Evolutionary conservation across 30 jellyfish, hydroid and myxozoan species (phyloP), one percentile per base, ranked within the genome.

Genomic region (Aurelia aurita complex sp. Pacific): DNA sequence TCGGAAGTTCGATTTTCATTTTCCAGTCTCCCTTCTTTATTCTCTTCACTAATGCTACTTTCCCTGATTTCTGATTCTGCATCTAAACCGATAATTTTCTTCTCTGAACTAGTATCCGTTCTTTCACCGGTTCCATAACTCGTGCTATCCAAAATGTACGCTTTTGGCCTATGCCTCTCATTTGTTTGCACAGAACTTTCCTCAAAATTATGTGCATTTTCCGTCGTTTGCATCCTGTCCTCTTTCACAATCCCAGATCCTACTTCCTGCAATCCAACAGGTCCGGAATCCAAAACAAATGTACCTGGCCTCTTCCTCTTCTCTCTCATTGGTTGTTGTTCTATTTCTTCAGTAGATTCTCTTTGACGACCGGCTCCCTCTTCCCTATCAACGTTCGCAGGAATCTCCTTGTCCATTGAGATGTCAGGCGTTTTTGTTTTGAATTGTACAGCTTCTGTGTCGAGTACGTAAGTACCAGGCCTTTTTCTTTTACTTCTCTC

Each of bases 401-500:
- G 10, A 61, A 61, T 61, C 32, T 61, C 36, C 15, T 61, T 11
- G 14, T 61, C 70, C 1, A 4, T 17, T 0, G 32, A 3, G 4
- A 17, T n/a, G 13, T 61, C 70, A 17, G 1, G 17, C 4, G 36
- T 1, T 61, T 61, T 61, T 17, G 3, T 12, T 12, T 15, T 23
- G 14, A 61, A 61, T 61, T 61, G 13, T 35, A 17, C 36, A 3
- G 32, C 36, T n/a, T 13, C 70, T 3, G 32, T 61, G 10, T 61
- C 70, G 61, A 77, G 62, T 16, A 57, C 52, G 17, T 77, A 77
- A 4, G 87, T 77, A 5, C 87, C 65, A 35, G 87, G 87, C 19
- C 87, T 19, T 51, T 17, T 14, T 10, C 43, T 54, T 10, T 43
- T 50, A 13, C 62, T 36, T 11, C 10, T 40, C n/a, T 40, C 66